These are phyloP conservation scores for Vesta saturnalis DNA, from an alignment of 2,888 invertebrate genomes.

Conservation along the genomic window DNA sequence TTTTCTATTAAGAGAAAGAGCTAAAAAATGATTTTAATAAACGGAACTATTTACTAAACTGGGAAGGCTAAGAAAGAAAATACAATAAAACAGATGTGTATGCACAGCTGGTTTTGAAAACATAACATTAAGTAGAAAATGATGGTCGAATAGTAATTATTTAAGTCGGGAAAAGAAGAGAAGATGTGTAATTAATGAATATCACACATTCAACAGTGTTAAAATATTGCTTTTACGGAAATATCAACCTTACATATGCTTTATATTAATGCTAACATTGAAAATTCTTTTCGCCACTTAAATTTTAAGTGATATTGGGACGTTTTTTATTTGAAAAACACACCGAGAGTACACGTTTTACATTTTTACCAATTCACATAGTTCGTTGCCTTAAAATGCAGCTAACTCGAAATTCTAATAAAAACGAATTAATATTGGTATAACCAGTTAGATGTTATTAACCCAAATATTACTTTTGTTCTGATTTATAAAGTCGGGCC, in stretches of 20 bases:
- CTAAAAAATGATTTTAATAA: slow-evolving; percentile 14
- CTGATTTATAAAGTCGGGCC: too few species aligned
- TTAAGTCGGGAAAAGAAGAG: slow-evolving; percentile 16
- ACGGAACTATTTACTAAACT: slow-evolving; percentile 29
- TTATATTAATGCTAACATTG: neutral
- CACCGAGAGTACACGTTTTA: slow-evolving; percentile 12
- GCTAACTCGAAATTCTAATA: too few species aligned
- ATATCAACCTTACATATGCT: neutral
- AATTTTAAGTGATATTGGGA: slow-evolving; percentile 26
- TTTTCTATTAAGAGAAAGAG: too few species aligned
- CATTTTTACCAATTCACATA: slow-evolving; percentile 3
- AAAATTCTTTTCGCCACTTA: slow-evolving; percentile 6
- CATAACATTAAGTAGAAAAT: slow-evolving; percentile 34
- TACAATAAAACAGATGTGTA: slow-evolving; percentile 37
- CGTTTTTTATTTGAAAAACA: slow-evolving; percentile 23
- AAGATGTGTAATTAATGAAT: slow-evolving; percentile 42
- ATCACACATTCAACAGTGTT: slow-evolving; percentile 41
- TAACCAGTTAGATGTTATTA: too few species aligned
- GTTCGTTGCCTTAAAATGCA: slow-evolving; percentile 1
- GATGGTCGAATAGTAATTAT: slow-evolving; percentile 25
- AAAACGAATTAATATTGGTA: too few species aligned
- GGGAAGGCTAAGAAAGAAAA: slow-evolving; percentile 23
- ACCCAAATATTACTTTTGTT: too few species aligned
- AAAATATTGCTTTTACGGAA: slow-evolving; percentile 10
- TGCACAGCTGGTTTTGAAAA: slow-evolving; percentile 36